Evolutionary conservation across 2,797 vertebrate genomes (phyloP), one percentile per base, ranked within the genome.

Genomic region (Megaceryle alcyon): DNA sequence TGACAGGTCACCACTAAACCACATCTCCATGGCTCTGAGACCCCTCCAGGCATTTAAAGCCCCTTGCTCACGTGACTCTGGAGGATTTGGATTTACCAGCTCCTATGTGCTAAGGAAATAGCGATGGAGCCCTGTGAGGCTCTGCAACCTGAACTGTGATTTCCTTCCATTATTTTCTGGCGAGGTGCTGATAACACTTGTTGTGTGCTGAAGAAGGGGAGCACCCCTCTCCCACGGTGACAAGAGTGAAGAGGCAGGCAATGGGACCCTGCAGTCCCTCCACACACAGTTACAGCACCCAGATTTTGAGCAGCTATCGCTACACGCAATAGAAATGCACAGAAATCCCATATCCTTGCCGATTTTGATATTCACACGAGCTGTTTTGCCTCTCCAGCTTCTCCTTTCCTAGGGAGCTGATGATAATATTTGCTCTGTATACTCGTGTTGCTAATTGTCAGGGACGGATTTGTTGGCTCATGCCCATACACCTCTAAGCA

Each of bases 81-180:
- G 41, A 56, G 46, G 43, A 53, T 88, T 86, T 71, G 82, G 76
- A 82, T 81, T 90, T 75, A 78, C 65, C 44, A 51, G 75, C 63
- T 53, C 46, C 49, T 57, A 4, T 79, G 71, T 84, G 80, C 91
- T 87, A 94, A 88, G 87, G 86, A 95, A 96, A 91, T 4, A 56
- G 59, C 1, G 5, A 25, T 43, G n/a, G 72, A 57, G 57, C 9
- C 41, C 82, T 5, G 23, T 51, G 61, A 75, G 7, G 2, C 54
- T 70, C 48, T 39, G 41, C 2, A 5, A 70, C 75, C 65, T 66
- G 54, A 89, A 35, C 79, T 59, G n/a, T 60, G 61, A 78, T 91
- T 94, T 92, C 88, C 66, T 94, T 69, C 81, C 82, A 49, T 76
- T 87, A 53, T 91, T 76, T 85, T 68, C 88, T 86, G 70, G 68